Base-by-base conservation (phyloP, 2,797 vertebrate species). In the Sylvilagus floridanus region DNA sequence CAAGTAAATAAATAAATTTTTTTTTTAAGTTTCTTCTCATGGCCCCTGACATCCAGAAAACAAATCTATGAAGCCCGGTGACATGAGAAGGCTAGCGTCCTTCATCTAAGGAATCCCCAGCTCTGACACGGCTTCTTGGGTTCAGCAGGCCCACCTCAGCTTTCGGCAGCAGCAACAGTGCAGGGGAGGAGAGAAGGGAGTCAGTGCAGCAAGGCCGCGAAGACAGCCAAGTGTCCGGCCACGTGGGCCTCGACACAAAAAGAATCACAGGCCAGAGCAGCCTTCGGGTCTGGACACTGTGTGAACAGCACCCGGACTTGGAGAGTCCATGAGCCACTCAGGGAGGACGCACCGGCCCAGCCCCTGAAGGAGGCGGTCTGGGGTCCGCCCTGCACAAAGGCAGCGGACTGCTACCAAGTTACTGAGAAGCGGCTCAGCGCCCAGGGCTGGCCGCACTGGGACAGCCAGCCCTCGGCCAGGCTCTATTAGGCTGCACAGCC, bases 51-150 rank as follows among this genome's bases (percentile, higher is more conserved):
- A 78, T 14, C 63, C 82, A 17, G 37, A 79, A 76, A 95, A 78
- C 26, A 90, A 68, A 69, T 83, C 76, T 96, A 92, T 85, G 77
- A 90, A 87, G 66, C 63, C 79, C 32, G 13, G 60, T 62, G 28
- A 79, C n/a, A 73, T 89, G 32, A 76, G 66, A 52, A 89, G 63
- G 63, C 32, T 75, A 26, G 10, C n/a, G 78, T 94, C 77, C 83
- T 92, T 86, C 50, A 87, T 63, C 54, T 84, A 47, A 91, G 76
- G 54, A 93, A 87, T 65, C 60, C 11, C 35, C 75, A 87, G 69
- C 52, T 77, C 60, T 72, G 54, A 47, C 73, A 92, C 35, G 66
- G 42, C 24, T 78, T 94, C 47, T 57, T 22, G 65, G n/a, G 26
- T 68, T 92, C 68, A 95, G n/a, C 62, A 28, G 82, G 62, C 68